Conservation (phyloP, 92 coral and sea anemone species). For the Bergia puertoricense region DNA sequence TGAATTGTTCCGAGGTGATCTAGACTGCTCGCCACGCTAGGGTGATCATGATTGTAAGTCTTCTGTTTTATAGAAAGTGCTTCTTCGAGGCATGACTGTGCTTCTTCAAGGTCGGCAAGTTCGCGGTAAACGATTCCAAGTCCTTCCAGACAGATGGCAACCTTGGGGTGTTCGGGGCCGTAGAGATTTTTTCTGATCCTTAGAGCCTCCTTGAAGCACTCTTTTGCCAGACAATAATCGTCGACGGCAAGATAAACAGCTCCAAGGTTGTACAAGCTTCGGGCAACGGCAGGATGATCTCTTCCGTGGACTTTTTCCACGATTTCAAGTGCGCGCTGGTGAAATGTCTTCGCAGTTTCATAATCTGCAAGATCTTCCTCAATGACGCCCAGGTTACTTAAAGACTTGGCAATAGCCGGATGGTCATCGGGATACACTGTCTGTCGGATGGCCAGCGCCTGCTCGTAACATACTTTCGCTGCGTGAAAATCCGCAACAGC, state of each 20-base stretch:
- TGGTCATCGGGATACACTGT: conserved; percentile 34
- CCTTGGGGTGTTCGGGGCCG: conserved; percentile 34
- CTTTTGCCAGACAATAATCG: conserved; percentile 29
- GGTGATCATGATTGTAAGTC: conserved; percentile 21
- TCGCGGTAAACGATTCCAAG: conserved; percentile 41
- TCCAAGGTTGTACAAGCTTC: conserved; percentile 42
- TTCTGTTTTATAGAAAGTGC: conserved; percentile 38
- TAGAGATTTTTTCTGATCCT: conserved; percentile 15
- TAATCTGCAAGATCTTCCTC: conserved; percentile 36
- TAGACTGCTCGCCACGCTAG: conserved; percentile 26
- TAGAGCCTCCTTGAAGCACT: conserved; percentile 22
- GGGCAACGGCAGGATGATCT: conserved; percentile 35
- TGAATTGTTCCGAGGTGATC: conserved; percentile 40
- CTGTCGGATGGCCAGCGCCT: conserved; percentile 33
- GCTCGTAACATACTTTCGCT: conserved; percentile 38
- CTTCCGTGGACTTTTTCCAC: background rate
- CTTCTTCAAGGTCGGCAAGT: conserved; percentile 37
- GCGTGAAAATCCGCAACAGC: conserved; percentile 39
- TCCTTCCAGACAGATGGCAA: conserved; percentile 34
- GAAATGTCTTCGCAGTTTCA: conserved; percentile 34
- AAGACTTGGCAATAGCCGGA: conserved; percentile 38
- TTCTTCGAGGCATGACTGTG: conserved; percentile 26
- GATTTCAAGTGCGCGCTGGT: conserved; percentile 36
- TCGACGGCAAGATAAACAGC: conserved; percentile 40
- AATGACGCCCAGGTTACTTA: conserved; percentile 45